These are phyloP conservation scores for Apteryx owenii DNA, from an alignment of 2,113 vertebrate genomes.

Conservation along the genomic window DNA sequence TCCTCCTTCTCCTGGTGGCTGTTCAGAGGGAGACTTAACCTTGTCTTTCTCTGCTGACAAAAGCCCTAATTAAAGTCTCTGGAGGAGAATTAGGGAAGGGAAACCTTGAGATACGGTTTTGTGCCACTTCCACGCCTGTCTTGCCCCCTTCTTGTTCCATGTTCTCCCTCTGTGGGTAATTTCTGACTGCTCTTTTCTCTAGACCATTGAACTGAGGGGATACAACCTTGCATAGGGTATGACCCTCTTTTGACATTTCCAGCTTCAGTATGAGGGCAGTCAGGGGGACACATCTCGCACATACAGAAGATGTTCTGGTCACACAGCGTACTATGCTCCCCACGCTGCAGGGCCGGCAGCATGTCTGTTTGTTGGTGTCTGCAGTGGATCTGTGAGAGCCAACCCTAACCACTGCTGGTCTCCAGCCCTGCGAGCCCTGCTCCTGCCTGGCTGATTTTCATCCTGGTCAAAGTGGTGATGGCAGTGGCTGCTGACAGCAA, in stretches of 20 bases:
- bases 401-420: background rate
- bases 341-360: background rate
- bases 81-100: background rate
- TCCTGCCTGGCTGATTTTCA: background rate
- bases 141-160: background rate
- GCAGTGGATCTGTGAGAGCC: rapidly evolving
- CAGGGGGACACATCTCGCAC: background rate
- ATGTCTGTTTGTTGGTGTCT: background rate
- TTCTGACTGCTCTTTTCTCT: background rate
- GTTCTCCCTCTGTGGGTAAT: background rate
- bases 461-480: background rate
- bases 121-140: background rate
- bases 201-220: background rate
- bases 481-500: background rate
- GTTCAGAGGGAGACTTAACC: background rate
- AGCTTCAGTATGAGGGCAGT: background rate
- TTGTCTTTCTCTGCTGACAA: background rate
- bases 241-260: background rate
- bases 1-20: background rate
- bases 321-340: rapidly evolving
- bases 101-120: background rate
- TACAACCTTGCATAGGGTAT: rapidly evolving
- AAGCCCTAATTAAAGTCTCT: background rate
- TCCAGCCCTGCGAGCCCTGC: rapidly evolving
- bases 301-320: background rate